Percentiles rank a stretch among this genome's conserved stretches.
phyloP scores from a whole-genome alignment of 2,113 vertebrate genomes.

The Sminthopsis crassicaudata region DNA sequence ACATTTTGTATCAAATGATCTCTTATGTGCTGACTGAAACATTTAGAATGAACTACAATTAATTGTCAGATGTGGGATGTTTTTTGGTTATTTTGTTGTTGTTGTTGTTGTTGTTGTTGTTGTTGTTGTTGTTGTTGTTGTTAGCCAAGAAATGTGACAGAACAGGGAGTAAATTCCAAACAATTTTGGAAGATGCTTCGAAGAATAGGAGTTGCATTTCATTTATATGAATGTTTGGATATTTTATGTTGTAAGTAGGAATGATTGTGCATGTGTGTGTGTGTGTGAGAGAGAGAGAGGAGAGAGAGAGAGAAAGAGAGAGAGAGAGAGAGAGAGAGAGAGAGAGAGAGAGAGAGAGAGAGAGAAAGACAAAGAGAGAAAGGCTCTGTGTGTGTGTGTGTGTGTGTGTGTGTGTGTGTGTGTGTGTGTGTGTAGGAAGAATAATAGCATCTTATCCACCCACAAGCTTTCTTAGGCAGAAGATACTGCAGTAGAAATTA shows the following conservation, averaged over 20 bases:
- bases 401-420: not conserved
- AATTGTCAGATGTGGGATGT: not conserved
- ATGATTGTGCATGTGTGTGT: not conserved
- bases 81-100: no score
- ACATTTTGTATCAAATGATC: not conserved
- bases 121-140: no score
- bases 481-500: slow-evolving; percentile 56
- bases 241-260: slow-evolving; percentile 70
- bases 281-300: no score
- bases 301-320: no score
- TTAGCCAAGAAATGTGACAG: not conserved
- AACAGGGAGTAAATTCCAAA: not conserved
- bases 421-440: slow-evolving; percentile 60
- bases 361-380: no score
- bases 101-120: no score
- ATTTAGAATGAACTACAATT: not conserved
- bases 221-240: slow-evolving; percentile 20
- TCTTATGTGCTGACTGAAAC: slow-evolving; percentile 5
- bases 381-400: not conserved
- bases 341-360: no score
- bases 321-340: no score
- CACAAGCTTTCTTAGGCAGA: slow-evolving; percentile 69
- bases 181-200: slow-evolving; percentile 35
- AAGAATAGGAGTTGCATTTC: slow-evolving; percentile 35
- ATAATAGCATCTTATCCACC: slow-evolving; percentile 69